Percentiles rank a stretch among this genome's conserved stretches.
phyloP scores from a whole-genome alignment of 2,113 vertebrate species.

The Polypterus bichir region DNA sequence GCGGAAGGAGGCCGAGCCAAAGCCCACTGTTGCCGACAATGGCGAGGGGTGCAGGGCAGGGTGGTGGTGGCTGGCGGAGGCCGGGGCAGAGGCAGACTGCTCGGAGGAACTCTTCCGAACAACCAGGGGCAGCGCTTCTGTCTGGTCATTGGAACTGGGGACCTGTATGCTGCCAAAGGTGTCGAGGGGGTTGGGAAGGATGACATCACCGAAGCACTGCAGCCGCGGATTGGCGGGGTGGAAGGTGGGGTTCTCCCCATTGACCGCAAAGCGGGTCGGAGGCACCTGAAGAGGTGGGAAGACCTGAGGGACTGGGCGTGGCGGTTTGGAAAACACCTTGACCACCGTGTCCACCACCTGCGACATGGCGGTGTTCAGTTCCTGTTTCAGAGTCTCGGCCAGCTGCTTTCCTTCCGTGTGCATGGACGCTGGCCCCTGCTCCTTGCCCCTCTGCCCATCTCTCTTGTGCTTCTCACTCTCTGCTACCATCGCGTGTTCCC shows the following conservation, averaged over 20 bases:
- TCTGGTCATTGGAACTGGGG: constrained; percentile 79
- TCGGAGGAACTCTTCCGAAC: constrained; percentile 88
- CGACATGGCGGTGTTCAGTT: constrained; percentile 91
- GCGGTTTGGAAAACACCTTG: constrained; percentile 87
- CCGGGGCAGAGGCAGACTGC: constrained; percentile 58
- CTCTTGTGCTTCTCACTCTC: constrained; percentile 64
- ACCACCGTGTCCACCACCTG: constrained; percentile 97
- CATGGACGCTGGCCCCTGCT: constrained; percentile 58
- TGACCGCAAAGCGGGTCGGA: constrained; percentile 69
- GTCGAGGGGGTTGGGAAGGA: constrained; percentile 84
- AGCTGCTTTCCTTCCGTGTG: constrained; percentile 82
- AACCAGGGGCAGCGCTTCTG: constrained; percentile 86
- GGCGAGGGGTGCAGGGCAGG: constrained; percentile 80
- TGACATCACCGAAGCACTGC: constrained; percentile 91
- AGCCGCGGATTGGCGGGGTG: constrained; percentile 85
- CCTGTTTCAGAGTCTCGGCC: constrained; percentile 92
- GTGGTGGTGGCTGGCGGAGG: constrained; percentile 73
- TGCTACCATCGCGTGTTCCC: constrained; percentile 67
- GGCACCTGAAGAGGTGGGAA: constrained; percentile 82
- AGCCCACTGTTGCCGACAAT: constrained; percentile 73
- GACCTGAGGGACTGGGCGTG: constrained; percentile 71
- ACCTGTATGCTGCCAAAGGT: constrained; percentile 74
- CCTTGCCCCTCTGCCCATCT: constrained; percentile 64
- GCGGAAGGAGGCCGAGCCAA: constrained; percentile 86
- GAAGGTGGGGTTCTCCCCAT: constrained; percentile 82